Evolutionary conservation across 1,140 invertebrate species (phyloP), one percentile per base, ranked within the genome.

Genomic region (Agrypnia vestita): DNA sequence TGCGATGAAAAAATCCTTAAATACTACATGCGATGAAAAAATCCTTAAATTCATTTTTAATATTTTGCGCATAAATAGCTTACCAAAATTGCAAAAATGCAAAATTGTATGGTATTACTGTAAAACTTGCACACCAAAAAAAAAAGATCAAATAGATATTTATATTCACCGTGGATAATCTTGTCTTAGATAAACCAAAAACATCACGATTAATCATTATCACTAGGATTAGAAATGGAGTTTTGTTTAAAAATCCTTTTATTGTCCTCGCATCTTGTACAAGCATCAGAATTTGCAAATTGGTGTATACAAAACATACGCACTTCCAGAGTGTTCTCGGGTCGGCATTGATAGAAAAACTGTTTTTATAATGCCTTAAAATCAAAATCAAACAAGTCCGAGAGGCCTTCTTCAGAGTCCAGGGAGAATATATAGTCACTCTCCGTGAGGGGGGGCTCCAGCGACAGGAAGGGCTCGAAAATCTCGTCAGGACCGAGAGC

Each of bases 341-440:
- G 46, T 49, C n/a, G 13, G 49, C 19, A 73, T 47, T 47, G 64
- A 13, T 64, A 35, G 64, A 43, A 67, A 15, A 67, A 67, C 46
- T 17, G 35, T 21, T 61, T n/a, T 75, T 80, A 80, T 80, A 80
- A 80, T 12, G 61, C 11, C 21, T 72, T 67, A 15, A 79, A 91
- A 84, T 90, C 89, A 86, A 93, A 93, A 90, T 96, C 95, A 91
- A 97, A 97, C 76, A 98, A 91, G 90, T 97, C 95, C 81, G 93
- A 91, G 76, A 97, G 92, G 56, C 96, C 96, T 90, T 97, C 96
- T 84, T 92, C 93, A 84, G 91, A 90, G 84, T 95, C 95, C 85
- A 97, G 91, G 80, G 94, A 94, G 89, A 97, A 97, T 76, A 93
- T 94, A 89, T 97, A 97, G 87, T 96, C 95, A 78, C 92, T 93